Base-by-base conservation (phyloP, 1,140 invertebrate species). In the Trissolcus basalis region DNA sequence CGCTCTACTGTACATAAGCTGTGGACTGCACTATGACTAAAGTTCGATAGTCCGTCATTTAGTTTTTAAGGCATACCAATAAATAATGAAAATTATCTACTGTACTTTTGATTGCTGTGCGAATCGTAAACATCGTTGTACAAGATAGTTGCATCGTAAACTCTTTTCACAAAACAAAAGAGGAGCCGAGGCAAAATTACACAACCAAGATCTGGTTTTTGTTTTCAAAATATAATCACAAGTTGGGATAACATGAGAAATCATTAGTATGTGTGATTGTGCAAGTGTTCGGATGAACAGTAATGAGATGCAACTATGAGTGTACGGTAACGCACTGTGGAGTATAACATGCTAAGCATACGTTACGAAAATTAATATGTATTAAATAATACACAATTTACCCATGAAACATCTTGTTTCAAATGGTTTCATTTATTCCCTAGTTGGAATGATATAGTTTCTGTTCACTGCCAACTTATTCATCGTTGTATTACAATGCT, bases 401-500 rank as follows among this genome's bases (percentile, higher is more conserved):
- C 77, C 48, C 54, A 47, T 58, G 60, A 48, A 49, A 69, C 47
- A 44, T 48, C 36, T 47, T 45, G 39, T 27, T 64, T 68, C 61
- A 6, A 65, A 49, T 27, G 19, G 55, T 50, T 73, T 71, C 39
- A 72, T 72, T 69, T 76, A 77, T 75, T 67, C 56, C 64, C 77
- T 43, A 59, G 58, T 55, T 72, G 74, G 61, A 72, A 53, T 72
- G 56, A 71, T 67, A 50, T 78, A 80, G 54, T 80, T 80, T 65
- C 78, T 71, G 81, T 77, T 83, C 80, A 86, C 84, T 87, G 83
- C 83, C 83, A 82, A 85, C 78, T 81, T 69, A 81, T 80, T 74
- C 56, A 81, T 80, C 79, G 44, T 81, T 83, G 60, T 78, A 78
- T 51, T 60, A 76, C 48, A 56, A 45, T 63, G 63, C 60, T 81